These are phyloP conservation scores for Nothoprocta perdicaria DNA, from an alignment of 2,113 vertebrate genomes.

Conservation along the genomic window DNA sequence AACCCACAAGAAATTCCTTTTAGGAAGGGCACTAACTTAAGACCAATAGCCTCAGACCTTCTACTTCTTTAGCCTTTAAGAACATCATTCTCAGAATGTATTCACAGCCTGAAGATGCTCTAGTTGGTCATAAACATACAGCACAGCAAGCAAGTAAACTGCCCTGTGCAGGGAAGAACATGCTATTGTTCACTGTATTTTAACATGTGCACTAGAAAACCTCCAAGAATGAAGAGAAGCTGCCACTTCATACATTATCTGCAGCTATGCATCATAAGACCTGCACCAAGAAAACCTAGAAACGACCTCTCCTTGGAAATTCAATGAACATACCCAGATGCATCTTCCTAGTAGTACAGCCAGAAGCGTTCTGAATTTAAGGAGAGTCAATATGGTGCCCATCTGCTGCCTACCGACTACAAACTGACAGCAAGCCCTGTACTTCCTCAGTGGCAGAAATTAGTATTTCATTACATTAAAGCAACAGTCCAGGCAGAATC, in stretches of 20 bases:
- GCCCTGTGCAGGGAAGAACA: background rate
- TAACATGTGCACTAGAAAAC: accelerated
- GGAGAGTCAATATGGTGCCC: accelerated
- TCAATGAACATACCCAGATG: accelerated
- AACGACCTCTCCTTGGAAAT: accelerated
- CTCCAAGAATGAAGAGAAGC: background rate
- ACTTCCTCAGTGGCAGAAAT: accelerated
- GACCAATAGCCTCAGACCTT: background rate
- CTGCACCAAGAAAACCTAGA: accelerated
- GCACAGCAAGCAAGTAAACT: background rate
- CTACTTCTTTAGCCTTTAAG: background rate
- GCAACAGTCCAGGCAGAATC: accelerated
- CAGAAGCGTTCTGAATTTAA: accelerated
- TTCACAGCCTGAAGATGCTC: background rate
- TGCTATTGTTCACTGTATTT: background rate
- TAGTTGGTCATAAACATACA: accelerated
- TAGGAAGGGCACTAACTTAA: background rate
- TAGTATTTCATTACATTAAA: accelerated
- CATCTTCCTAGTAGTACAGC: accelerated
- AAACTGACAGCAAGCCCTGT: accelerated
- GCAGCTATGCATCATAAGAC: accelerated
- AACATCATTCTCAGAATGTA: background rate
- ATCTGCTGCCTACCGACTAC: accelerated
- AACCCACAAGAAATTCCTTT: background rate
- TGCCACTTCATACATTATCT: accelerated